phyloP scores from a whole-genome alignment of 2,113 vertebrate species.

The Orcinus orca region DNA sequence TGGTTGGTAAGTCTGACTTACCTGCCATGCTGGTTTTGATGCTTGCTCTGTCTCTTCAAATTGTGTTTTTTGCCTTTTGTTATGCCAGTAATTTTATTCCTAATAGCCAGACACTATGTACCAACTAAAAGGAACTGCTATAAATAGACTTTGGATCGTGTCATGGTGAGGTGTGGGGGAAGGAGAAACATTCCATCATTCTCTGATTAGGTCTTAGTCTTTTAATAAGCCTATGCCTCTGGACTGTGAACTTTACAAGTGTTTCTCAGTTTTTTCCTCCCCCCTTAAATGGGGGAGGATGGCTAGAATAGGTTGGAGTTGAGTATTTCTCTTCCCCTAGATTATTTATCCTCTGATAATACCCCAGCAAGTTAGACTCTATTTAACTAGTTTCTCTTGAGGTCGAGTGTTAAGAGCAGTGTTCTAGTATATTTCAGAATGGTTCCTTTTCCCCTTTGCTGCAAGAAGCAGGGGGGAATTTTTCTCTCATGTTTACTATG shows the following conservation, averaged over 20 bases:
- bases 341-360: background rate
- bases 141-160: background rate
- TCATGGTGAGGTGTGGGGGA: background rate
- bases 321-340: background rate
- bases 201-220: background rate
- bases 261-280: background rate
- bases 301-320: background rate
- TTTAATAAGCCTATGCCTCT: background rate
- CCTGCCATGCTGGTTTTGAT: background rate
- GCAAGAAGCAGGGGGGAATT: background rate
- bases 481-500: background rate
- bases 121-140: background rate
- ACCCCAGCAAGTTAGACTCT: background rate
- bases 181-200: background rate
- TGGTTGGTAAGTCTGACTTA: background rate
- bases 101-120: background rate
- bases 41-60: background rate
- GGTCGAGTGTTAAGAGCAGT: background rate
- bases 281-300: background rate
- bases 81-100: background rate
- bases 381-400: background rate
- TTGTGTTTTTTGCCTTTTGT: background rate
- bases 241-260: background rate
- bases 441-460: background rate
- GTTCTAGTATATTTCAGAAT: background rate